Base-by-base conservation (phyloP, 2,888 invertebrate species). In the Beris morrisii region DNA sequence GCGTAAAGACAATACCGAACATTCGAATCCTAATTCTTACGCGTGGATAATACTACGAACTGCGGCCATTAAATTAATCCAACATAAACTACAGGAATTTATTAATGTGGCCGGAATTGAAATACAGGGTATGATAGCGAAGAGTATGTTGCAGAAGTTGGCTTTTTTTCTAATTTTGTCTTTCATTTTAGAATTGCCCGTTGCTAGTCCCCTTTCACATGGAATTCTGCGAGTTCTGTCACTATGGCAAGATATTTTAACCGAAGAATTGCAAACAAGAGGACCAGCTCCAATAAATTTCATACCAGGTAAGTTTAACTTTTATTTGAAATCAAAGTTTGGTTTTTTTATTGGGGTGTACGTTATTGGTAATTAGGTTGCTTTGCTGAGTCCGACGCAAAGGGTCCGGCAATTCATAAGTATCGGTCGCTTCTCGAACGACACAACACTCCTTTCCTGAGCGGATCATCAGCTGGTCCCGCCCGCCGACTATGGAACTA, bases 11-110 rank as follows among this genome's bases (percentile, higher is more conserved):
- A 94, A 93, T 79, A 88, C 84, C 5, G 95, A 97, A 78, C 97
- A 97, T 79, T 88, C 90, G 30, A 93, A 97, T 83, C 93, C 97
- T 0, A 90, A 90, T 77, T 96, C 97, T 43, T 97, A 95, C 80
- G 93, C 96, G 61, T 99, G 99, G 99, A 88, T 90, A 75, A 88
- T 99, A 70, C 87, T 99, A 83, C 87, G 97, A 70, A 86, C 95
- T 74, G 93, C 97, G 4, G 88, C 94, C 65, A 86, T 97, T 68
- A 88, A 91, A 73, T 86, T 96, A 67, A 89, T 93, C 61, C 90
- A 93, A 72, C 85, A 87, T 70, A 92, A 95, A 76, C 80, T 99
- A 45, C 90, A 90, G 73, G 89, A 92, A 73, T 97, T 99, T 82
- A 84, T 98, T 70, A 88, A 88, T 70, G 85, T 92, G 46, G 92